These are phyloP conservation scores for Tretioscincus oriximinensis DNA, from an alignment of 2,113 vertebrate genomes.

Conservation along the genomic window DNA sequence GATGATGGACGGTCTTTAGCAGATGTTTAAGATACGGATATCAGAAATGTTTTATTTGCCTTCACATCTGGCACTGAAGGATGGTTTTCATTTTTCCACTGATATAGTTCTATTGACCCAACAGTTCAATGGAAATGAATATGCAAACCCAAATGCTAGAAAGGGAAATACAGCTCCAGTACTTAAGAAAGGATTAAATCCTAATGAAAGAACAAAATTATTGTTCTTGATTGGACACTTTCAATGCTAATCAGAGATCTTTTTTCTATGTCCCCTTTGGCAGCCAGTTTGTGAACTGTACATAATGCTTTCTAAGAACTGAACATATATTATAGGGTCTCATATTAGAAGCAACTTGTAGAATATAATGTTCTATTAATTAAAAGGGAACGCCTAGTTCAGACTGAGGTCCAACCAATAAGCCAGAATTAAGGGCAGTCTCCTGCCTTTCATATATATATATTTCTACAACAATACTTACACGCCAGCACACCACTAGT, in stretches of 20 bases:
- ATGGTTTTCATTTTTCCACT: neutral
- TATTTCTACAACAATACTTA: neutral
- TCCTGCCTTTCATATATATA: neutral
- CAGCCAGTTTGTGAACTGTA: too few species aligned
- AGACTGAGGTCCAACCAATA: too few species aligned
- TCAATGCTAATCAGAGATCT: too few species aligned
- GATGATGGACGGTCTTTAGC: neutral
- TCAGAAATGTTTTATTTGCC: neutral
- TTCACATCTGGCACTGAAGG: neutral
- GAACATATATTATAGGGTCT: too few species aligned
- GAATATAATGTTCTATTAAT: too few species aligned
- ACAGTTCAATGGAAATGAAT: too few species aligned
- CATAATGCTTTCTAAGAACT: too few species aligned
- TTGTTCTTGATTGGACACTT: too few species aligned
- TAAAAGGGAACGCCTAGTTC: too few species aligned
- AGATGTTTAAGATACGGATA: neutral
- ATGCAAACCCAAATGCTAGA: neutral
- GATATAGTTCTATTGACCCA: neutral
- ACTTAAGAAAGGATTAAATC: neutral
- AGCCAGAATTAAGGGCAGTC: neutral
- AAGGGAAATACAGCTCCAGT: too few species aligned
- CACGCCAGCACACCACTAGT: constrained; percentile 89
- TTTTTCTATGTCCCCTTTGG: too few species aligned
- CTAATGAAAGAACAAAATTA: neutral
- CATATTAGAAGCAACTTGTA: neutral